Conservation (phyloP, 1,140 invertebrate genomes). For the Cydia strobilella region DNA sequence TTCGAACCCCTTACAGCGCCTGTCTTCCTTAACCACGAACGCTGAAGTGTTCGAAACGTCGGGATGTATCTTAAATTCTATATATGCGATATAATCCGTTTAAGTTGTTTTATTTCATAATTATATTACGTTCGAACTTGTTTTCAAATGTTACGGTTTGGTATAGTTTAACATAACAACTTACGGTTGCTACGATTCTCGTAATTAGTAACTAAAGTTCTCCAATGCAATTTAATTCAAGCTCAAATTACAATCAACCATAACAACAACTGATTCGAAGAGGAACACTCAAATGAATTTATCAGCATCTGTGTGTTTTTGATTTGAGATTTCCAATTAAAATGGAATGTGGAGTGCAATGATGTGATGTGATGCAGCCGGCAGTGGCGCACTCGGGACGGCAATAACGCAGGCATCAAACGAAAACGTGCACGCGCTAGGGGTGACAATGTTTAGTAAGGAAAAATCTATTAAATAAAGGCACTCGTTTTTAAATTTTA, state of each 20-base stretch:
- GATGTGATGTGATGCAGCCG: constrained; percentile 27
- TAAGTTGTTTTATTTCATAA: too few species aligned
- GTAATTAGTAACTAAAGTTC: not conserved
- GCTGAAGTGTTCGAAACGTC: too few species aligned
- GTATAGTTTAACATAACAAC: too few species aligned
- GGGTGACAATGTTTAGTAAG: not conserved
- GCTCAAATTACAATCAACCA: not conserved
- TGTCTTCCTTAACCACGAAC: too few species aligned
- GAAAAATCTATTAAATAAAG: not conserved
- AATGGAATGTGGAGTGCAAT: constrained; percentile 30
- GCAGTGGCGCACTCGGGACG: constrained; percentile 15
- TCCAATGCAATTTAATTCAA: not conserved
- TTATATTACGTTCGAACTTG: too few species aligned
- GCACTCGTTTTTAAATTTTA: not conserved
- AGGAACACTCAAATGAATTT: constrained; percentile 19
- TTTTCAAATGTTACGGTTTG: too few species aligned
- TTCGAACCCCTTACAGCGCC: too few species aligned
- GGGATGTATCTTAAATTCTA: too few species aligned
- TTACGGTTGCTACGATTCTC: not conserved
- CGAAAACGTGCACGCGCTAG: not conserved
- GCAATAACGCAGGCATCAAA: constrained; percentile 29
- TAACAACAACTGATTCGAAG: constrained; percentile 11
- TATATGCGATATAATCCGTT: too few species aligned
- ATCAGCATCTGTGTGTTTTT: constrained; percentile 31
- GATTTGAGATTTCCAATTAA: constrained; percentile 33